Conservation (phyloP, 2,888 invertebrate species). For the Pristionchus arcanus region DNA sequence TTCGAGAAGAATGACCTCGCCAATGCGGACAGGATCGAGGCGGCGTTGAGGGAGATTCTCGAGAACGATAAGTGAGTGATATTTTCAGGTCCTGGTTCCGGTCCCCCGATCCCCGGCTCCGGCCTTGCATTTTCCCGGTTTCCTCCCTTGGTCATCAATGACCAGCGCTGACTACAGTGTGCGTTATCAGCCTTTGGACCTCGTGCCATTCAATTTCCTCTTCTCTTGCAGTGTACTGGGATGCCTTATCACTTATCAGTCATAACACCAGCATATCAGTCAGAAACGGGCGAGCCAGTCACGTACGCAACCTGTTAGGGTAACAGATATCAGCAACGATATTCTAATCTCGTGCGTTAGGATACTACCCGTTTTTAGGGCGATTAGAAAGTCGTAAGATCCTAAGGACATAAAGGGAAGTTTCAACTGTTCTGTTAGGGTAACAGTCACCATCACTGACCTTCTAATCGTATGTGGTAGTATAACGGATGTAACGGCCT, state of each 20-base stretch:
- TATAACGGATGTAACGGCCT: neutral
- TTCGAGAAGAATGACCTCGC: conserved; percentile 43
- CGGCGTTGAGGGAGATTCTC: conserved; percentile 28
- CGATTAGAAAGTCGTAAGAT: neutral
- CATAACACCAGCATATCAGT: neutral
- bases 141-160: neutral
- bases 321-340: neutral
- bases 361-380: neutral
- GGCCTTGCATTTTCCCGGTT: neutral
- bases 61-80: conserved; percentile 17
- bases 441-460: neutral
- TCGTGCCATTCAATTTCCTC: neutral
- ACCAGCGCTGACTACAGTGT: conserved; percentile 20
- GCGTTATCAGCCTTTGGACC: neutral
- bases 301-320: neutral
- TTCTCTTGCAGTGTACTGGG: neutral
- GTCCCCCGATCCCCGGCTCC: neutral
- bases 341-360: neutral
- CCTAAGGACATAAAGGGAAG: no score
- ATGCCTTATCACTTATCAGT: conserved; percentile 1
- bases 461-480: neutral
- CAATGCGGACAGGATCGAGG: conserved; percentile 25
- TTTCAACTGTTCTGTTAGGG: neutral
- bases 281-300: neutral
- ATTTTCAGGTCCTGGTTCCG: neutral